Base-by-base conservation (phyloP, 2,113 vertebrate genomes). In the Cochlearius cochlearius region DNA sequence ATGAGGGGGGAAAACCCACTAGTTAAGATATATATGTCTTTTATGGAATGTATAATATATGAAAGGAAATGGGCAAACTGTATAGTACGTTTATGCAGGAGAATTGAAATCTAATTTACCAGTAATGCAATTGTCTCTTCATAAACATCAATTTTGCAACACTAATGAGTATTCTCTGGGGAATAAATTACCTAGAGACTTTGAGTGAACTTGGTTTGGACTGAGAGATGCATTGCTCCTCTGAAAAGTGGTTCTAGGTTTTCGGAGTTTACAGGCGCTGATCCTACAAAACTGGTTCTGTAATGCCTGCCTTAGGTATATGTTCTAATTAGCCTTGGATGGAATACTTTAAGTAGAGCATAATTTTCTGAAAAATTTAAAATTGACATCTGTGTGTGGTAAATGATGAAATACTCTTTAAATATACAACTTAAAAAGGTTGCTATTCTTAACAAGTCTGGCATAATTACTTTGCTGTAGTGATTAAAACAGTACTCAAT, bases 31-130 rank as follows among this genome's bases (percentile, higher is more conserved):
- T 87, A 67, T 76, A 56, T 72, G n/a, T 83, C 88, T 96, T 84
- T 96, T 90, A 80, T 80, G 66, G 67, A 92, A 93, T 96, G 74
- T 92, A 82, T 95, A 89, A 96, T 92, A 60, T 38, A 94, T 90
- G 90, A 96, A 97, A 96, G 95, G 96, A 98, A 97, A 96, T 97
- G 74, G 84, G 59, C 73, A 89, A 94, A 76, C 85, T 92, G 73
- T 90, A 64, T 95, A 77, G 94, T 94, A n/a, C 80, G 2, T 92
- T 94, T 97, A 86, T 92, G 71, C 88, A 74, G 83, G 77, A 90
- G 85, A 94, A 60, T 63, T 75, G 92, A 91, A 97, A 97, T 97
- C 90, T 88, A 68, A 97, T 97, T 98, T 96, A 45, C 36, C 59
- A 85, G 32, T 96, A 97, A 97, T 97, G 77, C 69, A 95, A 96